phyloP scores from a whole-genome alignment of 2,113 vertebrate species.

The Aplodontia rufa region DNA sequence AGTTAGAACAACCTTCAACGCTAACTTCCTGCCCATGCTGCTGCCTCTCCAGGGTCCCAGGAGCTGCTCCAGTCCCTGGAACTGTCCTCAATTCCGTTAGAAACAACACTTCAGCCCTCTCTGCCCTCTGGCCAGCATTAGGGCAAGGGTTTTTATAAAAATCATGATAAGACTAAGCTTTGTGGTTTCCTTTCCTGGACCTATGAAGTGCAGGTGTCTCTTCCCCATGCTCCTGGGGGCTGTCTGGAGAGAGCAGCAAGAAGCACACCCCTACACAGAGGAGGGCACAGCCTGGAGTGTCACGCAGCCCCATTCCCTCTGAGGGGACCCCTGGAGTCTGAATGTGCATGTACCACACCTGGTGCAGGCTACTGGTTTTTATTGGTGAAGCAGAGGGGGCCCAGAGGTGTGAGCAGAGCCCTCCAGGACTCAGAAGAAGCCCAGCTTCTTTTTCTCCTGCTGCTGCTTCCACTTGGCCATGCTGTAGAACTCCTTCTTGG shows the following conservation, averaged over 20 bases:
- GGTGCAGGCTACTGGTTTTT: slow-evolving; percentile 21
- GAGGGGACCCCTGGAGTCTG: not conserved
- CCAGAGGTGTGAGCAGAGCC: too few relatives aligned
- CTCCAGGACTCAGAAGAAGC: slow-evolving; percentile 89
- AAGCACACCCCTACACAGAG: not conserved
- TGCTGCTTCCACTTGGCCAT: slow-evolving; percentile 94
- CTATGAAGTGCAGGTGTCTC: accelerated
- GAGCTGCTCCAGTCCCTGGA: not conserved
- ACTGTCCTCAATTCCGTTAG: slow-evolving; percentile 11
- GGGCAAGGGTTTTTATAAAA: slow-evolving; percentile 66
- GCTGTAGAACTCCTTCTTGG: slow-evolving; percentile 88
- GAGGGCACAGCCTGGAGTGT: not conserved
- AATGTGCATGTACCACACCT: not conserved
- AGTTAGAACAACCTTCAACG: not conserved
- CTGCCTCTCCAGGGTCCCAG: not conserved
- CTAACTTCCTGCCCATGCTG: not conserved
- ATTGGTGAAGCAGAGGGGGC: not conserved
- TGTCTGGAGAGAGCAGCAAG: not conserved
- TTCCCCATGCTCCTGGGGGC: not conserved
- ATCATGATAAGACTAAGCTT: not conserved
- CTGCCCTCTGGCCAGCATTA: not conserved
- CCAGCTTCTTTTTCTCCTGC: slow-evolving; percentile 90
- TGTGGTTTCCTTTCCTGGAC: not conserved
- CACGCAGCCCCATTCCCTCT: not conserved
- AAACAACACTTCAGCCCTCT: slow-evolving; percentile 25